Percentiles rank a stretch among this genome's conserved stretches.
Conservation (phyloP, 2,888 invertebrate species). For the Autographa gamma region DNA sequence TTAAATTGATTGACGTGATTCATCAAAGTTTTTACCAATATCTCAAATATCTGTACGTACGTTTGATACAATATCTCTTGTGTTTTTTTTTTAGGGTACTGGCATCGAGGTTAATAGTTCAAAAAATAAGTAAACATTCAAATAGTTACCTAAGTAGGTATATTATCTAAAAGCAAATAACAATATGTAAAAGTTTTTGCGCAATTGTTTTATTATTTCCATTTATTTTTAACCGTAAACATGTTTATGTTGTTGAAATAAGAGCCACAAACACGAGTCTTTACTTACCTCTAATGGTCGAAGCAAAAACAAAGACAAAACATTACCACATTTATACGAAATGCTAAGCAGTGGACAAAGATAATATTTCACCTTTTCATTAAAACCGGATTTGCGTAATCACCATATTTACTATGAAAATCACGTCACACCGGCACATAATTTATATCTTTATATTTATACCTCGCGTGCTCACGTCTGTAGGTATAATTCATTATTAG, state of each 20-base stretch:
- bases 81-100: background rate
- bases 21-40: conserved; percentile 23
- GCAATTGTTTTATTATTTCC: background rate
- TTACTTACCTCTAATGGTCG: too few species aligned
- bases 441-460: conserved; percentile 7
- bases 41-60: background rate
- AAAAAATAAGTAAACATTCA: background rate
- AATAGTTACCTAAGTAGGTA: too few species aligned
- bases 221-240: too few species aligned
- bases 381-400: conserved; percentile 19
- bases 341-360: conserved; percentile 3
- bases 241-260: too few species aligned
- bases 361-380: conserved; percentile 22
- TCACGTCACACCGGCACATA: conserved; percentile 18
- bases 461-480: conserved; percentile 39
- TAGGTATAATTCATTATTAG: conserved; percentile 35
- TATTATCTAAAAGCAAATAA: too few species aligned
- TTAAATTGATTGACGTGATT: conserved; percentile 44
- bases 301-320: background rate
- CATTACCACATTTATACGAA: conserved; percentile 3
- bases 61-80: background rate
- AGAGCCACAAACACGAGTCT: too few species aligned
- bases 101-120: background rate
- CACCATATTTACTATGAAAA: conserved; percentile 19
- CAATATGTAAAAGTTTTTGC: background rate